phyloP scores from a whole-genome alignment of 2,888 invertebrate species.

The Bruchidius siliquastri region DNA sequence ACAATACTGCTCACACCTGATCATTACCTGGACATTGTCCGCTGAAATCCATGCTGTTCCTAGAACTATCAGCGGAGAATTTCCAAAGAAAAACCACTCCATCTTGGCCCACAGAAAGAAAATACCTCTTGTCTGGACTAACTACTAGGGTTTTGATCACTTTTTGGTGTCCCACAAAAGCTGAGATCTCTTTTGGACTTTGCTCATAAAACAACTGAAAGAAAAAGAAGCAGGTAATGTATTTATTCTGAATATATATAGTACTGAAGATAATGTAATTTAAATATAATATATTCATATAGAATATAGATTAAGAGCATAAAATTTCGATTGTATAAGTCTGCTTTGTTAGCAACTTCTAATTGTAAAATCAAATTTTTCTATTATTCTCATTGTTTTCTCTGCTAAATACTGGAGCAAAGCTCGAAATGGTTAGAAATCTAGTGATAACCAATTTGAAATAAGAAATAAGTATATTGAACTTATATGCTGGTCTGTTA shows the following conservation, averaged over 20 bases:
- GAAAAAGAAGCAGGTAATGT: constrained; percentile 9
- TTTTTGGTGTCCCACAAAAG: constrained; percentile 48
- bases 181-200: constrained; percentile 52
- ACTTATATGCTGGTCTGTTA: no score
- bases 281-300: no score
- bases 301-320: no score
- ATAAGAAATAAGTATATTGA: no score
- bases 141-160: constrained; percentile 53
- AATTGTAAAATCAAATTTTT: no score
- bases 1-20: neutral
- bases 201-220: constrained; percentile 58
- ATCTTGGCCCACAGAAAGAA: constrained; percentile 56
- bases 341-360: no score
- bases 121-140: constrained; percentile 51
- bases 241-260: no score
- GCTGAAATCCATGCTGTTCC: constrained; percentile 21
- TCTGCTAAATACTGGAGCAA: no score
- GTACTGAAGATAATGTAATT: neutral
- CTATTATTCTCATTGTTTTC: no score
- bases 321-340: no score
- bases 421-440: no score
- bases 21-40: constrained; percentile 21
- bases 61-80: constrained; percentile 33
- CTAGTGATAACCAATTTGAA: no score
- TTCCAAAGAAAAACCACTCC: constrained; percentile 59